Conservation (phyloP, 35 echinoderm and acorn worm genomes). For the Lytechinus variegatus region DNA sequence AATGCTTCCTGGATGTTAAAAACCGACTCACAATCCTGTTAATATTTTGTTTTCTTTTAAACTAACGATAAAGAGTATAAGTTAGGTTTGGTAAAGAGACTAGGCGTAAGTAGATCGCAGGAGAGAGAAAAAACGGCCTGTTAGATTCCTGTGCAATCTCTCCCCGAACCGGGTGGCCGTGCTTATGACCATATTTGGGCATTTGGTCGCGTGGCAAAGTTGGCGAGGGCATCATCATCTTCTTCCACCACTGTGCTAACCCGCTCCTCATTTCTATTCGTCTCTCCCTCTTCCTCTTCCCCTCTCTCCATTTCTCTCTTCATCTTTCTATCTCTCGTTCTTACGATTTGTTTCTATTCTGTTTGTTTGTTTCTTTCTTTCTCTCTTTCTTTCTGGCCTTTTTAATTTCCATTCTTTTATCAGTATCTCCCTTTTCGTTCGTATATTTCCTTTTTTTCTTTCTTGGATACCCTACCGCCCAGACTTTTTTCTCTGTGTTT, state of each 20-base stretch:
- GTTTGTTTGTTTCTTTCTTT: background rate
- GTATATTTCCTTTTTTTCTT: background rate
- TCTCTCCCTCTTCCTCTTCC: background rate
- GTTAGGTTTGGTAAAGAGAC: background rate
- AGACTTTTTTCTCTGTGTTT: no score
- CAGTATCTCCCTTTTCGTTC: background rate
- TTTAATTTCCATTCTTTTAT: background rate
- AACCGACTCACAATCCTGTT: no score
- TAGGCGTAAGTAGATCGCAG: background rate
- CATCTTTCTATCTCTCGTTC: background rate
- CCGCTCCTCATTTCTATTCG: background rate
- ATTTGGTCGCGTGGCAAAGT: slow-evolving; percentile 54
- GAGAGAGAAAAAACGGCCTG: slow-evolving; percentile 37
- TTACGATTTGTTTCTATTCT: background rate
- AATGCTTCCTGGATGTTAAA: no score
- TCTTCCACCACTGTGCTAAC: background rate
- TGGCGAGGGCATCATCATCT: background rate
- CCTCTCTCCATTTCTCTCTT: background rate
- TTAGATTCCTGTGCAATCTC: slow-evolving; percentile 48
- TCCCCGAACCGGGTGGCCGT: slow-evolving; percentile 29
- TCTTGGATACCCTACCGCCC: background rate
- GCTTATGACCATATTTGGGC: slow-evolving; percentile 55
- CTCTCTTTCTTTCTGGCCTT: background rate
- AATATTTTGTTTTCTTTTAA: no score
- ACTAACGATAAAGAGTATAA: background rate